phyloP scores from a whole-genome alignment of 2,113 vertebrate species.

The Eulemur rufifrons region DNA sequence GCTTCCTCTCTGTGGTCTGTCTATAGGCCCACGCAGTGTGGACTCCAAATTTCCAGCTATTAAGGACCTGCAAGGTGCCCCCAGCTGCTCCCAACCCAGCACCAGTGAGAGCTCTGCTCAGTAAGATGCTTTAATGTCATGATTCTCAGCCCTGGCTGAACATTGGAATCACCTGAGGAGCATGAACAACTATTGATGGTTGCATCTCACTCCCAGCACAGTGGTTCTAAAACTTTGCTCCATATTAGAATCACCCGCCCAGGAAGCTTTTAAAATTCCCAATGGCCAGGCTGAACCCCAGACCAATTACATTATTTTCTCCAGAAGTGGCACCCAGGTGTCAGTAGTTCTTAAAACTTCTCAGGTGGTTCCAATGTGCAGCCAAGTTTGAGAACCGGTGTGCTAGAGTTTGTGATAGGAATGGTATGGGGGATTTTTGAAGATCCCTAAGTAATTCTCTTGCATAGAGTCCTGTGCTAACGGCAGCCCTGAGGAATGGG shows the following conservation, averaged over 20 bases:
- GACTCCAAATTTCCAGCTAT: background rate
- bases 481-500: background rate
- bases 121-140: rapidly evolving
- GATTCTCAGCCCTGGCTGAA: background rate
- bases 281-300: background rate
- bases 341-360: background rate
- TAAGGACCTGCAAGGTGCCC: background rate
- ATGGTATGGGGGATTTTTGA: background rate
- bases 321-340: no score
- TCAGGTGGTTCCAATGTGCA: background rate
- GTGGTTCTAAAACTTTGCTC: background rate
- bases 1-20: background rate
- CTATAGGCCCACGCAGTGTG: background rate
- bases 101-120: background rate
- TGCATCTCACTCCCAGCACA: background rate
- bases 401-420: background rate
- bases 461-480: no score
- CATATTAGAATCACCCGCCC: background rate
- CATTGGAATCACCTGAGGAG: background rate
- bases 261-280: background rate
- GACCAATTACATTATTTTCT: background rate
- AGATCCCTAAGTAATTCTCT: background rate
- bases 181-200: background rate
- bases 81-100: background rate
- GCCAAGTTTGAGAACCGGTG: background rate